Conservation (phyloP, 2,113 vertebrate species). For the Copsychus sechellarum region DNA sequence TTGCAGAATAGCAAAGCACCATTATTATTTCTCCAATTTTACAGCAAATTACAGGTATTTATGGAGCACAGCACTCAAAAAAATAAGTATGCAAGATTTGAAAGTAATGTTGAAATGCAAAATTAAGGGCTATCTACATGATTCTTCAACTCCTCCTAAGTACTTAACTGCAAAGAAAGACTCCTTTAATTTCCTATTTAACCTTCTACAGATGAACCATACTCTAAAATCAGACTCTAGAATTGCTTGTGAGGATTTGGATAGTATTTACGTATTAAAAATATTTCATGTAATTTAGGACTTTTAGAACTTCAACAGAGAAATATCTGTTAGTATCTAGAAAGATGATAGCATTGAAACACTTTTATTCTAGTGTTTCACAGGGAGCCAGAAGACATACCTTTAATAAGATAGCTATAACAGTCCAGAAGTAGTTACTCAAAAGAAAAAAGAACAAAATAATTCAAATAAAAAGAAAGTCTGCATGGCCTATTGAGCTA, state of each 20-base stretch:
- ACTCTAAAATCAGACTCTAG: background rate
- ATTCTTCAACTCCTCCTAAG: background rate
- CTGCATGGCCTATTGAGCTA: background rate
- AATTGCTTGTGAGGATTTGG: background rate
- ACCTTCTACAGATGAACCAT: background rate
- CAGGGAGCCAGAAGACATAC: background rate
- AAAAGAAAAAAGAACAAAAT: background rate
- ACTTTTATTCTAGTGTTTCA: background rate
- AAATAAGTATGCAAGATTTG: background rate
- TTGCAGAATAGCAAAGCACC: background rate
- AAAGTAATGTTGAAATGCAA: background rate
- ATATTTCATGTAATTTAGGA: background rate
- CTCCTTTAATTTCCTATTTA: background rate
- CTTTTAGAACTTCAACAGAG: background rate
- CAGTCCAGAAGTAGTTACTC: background rate
- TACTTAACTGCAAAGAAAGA: background rate
- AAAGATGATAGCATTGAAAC: background rate
- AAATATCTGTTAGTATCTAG: background rate
- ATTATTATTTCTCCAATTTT: background rate
- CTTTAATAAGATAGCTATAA: background rate
- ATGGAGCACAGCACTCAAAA: background rate
- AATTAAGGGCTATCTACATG: background rate
- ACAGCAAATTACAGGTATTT: background rate
- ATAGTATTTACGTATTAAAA: background rate
- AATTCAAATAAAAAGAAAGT: background rate